Evolutionary conservation across 2,797 vertebrate genomes (phyloP).

Genomic region (Melanotaenia nigrans): DNA sequence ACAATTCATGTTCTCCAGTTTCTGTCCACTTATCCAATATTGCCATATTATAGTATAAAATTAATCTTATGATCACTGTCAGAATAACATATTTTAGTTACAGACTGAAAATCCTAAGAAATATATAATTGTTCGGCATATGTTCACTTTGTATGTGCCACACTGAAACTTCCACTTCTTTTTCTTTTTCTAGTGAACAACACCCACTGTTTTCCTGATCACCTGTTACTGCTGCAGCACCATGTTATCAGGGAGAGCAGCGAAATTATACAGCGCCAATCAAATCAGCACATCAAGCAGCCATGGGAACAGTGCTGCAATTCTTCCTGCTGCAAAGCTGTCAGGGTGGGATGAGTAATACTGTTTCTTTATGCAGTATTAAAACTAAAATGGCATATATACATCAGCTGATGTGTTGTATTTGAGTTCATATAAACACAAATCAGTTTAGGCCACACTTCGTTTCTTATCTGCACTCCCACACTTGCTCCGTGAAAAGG

Average conservation of each 20-base stretch:
- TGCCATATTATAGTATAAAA: neutral
- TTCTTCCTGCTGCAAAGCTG: constrained; percentile 37
- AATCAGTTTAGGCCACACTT: constrained; percentile 23
- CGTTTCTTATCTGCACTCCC: constrained; percentile 46
- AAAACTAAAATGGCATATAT: neutral
- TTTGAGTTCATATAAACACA: neutral
- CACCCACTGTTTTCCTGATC: constrained; percentile 48
- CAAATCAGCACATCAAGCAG: constrained; percentile 42
- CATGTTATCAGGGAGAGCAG: constrained; percentile 43
- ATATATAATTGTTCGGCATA: neutral
- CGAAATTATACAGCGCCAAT: constrained; percentile 53
- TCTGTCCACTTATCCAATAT: too few species aligned
- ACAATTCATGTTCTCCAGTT: neutral
- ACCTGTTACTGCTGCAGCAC: constrained; percentile 54
- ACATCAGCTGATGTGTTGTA: neutral
- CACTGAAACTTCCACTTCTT: constrained; percentile 1
- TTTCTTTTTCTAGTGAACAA: constrained; percentile 28
- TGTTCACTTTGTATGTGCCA: constrained; percentile 25
- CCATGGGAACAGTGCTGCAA: constrained; percentile 39
- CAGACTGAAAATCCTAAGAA: neutral
- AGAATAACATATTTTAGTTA: neutral
- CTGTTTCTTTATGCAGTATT: constrained; percentile 10
- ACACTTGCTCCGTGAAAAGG: constrained; percentile 32
- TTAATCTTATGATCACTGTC: neutral
- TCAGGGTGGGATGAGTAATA: constrained; percentile 30